Conservation (phyloP, 2,888 invertebrate species). For the Syrphus vitripennis region DNA sequence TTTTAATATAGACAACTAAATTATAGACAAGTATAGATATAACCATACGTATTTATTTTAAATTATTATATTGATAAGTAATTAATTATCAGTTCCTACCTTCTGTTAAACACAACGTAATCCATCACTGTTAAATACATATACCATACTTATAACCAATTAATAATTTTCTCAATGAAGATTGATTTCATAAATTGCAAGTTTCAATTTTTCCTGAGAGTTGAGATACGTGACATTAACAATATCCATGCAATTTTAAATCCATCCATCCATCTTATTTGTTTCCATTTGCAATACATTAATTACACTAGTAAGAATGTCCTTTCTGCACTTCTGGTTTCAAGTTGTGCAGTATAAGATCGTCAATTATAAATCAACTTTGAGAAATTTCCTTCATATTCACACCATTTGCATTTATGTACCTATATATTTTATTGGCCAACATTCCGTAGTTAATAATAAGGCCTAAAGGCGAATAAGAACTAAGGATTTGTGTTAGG, state of each 20-base stretch:
- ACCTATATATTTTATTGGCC: neutral
- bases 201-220: neutral
- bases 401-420: neutral
- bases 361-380: neutral
- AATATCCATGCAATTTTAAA: neutral
- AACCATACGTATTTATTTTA: too few relatives aligned
- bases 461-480: too few relatives aligned
- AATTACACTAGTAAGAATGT: neutral
- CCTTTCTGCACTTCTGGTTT: neutral
- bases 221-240: neutral
- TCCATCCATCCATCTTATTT: neutral
- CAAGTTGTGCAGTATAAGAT: neutral
- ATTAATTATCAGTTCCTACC: neutral
- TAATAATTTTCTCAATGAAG: conserved; percentile 9
- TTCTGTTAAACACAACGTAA: neutral
- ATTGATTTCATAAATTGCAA: conserved; percentile 9
- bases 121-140: neutral
- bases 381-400: too few relatives aligned
- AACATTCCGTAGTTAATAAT: too few relatives aligned
- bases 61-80: too few relatives aligned
- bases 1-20: too few relatives aligned
- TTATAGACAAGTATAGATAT: too few relatives aligned
- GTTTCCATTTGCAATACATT: neutral
- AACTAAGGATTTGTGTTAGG: too few relatives aligned
- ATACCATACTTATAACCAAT: neutral